Conservation (phyloP, 2,888 invertebrate species). For the Lycaena phlaeas region DNA sequence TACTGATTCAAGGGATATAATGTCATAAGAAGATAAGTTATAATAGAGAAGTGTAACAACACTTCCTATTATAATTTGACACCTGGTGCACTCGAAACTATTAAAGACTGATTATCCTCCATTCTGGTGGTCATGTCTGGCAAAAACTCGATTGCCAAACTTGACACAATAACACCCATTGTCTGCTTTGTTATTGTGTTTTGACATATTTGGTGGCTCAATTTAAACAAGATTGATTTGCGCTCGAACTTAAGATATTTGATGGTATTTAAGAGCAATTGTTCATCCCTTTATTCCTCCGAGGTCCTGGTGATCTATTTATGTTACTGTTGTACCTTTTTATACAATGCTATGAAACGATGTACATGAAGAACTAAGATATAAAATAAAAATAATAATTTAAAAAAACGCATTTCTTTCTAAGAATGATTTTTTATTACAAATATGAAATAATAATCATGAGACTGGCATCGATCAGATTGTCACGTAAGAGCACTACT, state of each 20-base stretch:
- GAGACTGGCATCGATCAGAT: no score
- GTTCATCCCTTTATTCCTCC: slow-evolving; percentile 4
- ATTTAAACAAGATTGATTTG: slow-evolving; percentile 41
- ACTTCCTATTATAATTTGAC: background rate
- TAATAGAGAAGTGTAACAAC: no score
- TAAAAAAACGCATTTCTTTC: no score
- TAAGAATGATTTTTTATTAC: no score
- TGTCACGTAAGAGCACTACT: no score
- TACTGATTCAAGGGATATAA: no score
- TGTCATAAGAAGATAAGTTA: no score
- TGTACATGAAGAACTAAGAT: no score
- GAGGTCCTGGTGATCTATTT: background rate
- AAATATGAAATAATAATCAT: no score
- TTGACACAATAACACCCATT: slow-evolving; percentile 16
- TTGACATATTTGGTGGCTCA: slow-evolving; percentile 37
- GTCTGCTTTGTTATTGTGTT: slow-evolving; percentile 28
- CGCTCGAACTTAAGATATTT: slow-evolving; percentile 20
- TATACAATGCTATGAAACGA: no score
- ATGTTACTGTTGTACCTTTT: no score
- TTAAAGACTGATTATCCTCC: slow-evolving; percentile 19
- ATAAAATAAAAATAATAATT: no score
- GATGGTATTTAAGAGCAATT: slow-evolving; percentile 6
- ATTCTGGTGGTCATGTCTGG: slow-evolving; percentile 20
- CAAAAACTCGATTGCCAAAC: slow-evolving; percentile 22
- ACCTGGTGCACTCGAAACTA: slow-evolving; percentile 21